Percentiles rank a stretch among this genome's conserved stretches.
Conservation (phyloP, 2,888 invertebrate species). For the Sinelater perroti region DNA sequence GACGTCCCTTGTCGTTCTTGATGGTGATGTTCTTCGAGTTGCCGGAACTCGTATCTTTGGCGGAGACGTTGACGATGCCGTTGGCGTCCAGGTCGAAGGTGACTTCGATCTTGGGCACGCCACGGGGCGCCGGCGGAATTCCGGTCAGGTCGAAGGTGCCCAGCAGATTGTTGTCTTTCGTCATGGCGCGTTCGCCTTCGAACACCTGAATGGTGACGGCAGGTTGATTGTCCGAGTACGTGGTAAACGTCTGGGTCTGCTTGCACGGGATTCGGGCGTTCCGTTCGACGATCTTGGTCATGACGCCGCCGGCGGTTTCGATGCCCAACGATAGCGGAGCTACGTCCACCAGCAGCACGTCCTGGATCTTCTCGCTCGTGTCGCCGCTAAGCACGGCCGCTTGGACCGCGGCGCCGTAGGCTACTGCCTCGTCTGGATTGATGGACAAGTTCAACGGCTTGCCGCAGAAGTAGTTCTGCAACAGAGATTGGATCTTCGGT, state of each 20-base stretch:
- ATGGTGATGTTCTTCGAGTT: conserved; percentile 63
- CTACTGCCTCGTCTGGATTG: conserved; percentile 58
- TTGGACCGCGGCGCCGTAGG: conserved; percentile 58
- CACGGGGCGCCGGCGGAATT: conserved; percentile 74
- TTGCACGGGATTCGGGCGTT: conserved; percentile 67
- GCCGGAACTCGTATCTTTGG: conserved; percentile 68
- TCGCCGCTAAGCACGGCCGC: conserved; percentile 56
- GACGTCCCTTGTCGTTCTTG: conserved; percentile 70
- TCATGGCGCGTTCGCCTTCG: conserved; percentile 82
- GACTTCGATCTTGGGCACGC: conserved; percentile 74
- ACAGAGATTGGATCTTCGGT: conserved; percentile 78
- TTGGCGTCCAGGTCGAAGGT: conserved; percentile 80
- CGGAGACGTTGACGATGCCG: conserved; percentile 71
- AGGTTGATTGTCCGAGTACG: conserved; percentile 74
- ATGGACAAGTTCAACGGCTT: conserved; percentile 56
- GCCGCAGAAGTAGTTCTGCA: conserved; percentile 79
- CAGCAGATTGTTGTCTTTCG: conserved; percentile 79
- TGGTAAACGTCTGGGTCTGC: conserved; percentile 69
- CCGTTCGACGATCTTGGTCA: conserved; percentile 71
- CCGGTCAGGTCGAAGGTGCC: conserved; percentile 74
- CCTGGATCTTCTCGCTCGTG: conserved; percentile 77
- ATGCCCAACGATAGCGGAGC: conserved; percentile 76
- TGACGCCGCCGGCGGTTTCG: conserved; percentile 84
- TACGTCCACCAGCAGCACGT: conserved; percentile 75
- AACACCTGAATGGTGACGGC: conserved; percentile 68